A percentile compares a stretch with the other conserved stretches of the same genome.
phyloP scores from a whole-genome alignment of 2,888 invertebrate species.

The Cosmorhoe ocellata region DNA sequence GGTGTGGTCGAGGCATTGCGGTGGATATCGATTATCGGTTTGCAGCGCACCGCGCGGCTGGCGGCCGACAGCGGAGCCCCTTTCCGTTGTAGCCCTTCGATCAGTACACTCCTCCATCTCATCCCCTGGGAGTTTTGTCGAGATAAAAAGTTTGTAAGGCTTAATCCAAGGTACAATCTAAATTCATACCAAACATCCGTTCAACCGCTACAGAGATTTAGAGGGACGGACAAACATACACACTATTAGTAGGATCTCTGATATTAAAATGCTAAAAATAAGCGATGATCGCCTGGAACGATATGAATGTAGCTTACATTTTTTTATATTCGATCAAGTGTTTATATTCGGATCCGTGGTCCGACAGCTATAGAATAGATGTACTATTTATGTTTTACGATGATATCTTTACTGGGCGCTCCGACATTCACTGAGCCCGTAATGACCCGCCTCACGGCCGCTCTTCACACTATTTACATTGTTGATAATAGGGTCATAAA shows the following conservation, averaged over 20 bases:
- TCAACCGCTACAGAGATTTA: too few relatives aligned
- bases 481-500: conserved; percentile 6
- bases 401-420: conserved; percentile 5
- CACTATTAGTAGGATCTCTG: too few relatives aligned
- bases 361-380: conserved; percentile 1
- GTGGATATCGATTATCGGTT: conserved; percentile 5
- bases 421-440: conserved; percentile 5
- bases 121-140: too few relatives aligned
- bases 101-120: too few relatives aligned
- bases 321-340: conserved; percentile 7
- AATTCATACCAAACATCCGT: too few relatives aligned
- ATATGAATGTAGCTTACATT: conserved; percentile 16
- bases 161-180: too few relatives aligned
- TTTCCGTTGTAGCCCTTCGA: too few relatives aligned
- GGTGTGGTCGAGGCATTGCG: background rate
- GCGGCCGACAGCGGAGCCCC: too few relatives aligned
- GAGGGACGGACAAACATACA: too few relatives aligned
- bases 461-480: background rate
- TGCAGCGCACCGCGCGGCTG: background rate
- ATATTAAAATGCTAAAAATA: conserved; percentile 1
- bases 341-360: background rate
- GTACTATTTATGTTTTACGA: conserved; percentile 25
- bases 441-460: conserved; percentile 15
- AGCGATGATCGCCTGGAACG: background rate
- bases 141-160: too few relatives aligned